Percentiles rank a stretch among this genome's conserved stretches.
Evolutionary conservation across 1,140 invertebrate species (phyloP).

Genomic region (Pseudomyrmex dendroicus): DNA sequence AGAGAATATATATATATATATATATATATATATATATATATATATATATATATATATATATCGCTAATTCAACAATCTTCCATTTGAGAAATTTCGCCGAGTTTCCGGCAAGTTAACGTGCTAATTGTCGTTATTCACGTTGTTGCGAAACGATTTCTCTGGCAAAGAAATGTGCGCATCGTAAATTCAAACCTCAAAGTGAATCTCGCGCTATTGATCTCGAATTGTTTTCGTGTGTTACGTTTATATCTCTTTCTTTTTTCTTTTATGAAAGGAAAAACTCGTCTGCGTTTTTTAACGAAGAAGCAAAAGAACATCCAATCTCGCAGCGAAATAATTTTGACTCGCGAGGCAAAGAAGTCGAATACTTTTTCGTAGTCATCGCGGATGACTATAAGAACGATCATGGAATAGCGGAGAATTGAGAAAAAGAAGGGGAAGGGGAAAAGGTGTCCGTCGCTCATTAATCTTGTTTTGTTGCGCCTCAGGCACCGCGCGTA

Average conservation of each 20-base stretch:
- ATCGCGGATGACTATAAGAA: conserved; percentile 17
- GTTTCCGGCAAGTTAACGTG: conserved; percentile 28
- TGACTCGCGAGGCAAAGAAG: background rate
- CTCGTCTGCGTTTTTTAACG: background rate
- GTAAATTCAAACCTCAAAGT: conserved; percentile 1
- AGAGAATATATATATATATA: too few species aligned
- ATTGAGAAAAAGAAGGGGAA: background rate
- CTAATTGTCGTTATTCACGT: conserved; percentile 42
- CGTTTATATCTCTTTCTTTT: background rate
- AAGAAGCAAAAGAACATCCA: background rate
- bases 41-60: background rate
- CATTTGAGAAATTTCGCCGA: conserved; percentile 28
- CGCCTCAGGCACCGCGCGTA: conserved; percentile 38
- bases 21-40: too few species aligned
- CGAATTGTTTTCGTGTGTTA: background rate
- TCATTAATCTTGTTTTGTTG: conserved; percentile 74
- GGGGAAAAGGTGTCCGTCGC: conserved; percentile 1
- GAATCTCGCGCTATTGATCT: background rate
- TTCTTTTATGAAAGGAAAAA: background rate
- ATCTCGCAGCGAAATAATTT: background rate
- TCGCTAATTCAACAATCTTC: conserved; percentile 47
- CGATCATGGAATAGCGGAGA: conserved; percentile 35
- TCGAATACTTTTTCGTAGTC: conserved; percentile 15
- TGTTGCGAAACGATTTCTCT: background rate
- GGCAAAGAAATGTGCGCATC: background rate